A percentile compares a stretch with the other conserved stretches of the same genome.
Conservation (phyloP, 2,113 vertebrate species). For the Bubo blakistoni region DNA sequence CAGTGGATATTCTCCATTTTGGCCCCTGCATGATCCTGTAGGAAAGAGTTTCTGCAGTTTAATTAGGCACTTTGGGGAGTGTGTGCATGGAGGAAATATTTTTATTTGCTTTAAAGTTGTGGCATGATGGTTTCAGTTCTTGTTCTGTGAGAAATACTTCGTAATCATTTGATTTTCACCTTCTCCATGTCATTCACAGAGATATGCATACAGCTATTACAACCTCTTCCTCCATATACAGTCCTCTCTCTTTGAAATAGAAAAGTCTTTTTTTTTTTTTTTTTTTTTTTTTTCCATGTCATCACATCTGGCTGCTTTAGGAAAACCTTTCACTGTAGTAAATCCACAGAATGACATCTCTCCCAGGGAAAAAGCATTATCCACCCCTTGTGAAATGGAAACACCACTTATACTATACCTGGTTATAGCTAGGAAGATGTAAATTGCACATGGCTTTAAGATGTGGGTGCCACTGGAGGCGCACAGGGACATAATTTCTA, state of each 20-base stretch:
- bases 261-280: neutral
- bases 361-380: neutral
- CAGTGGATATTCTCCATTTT: neutral
- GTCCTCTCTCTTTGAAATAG: neutral
- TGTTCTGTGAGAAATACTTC: neutral
- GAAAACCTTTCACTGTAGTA: neutral
- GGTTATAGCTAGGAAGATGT: neutral
- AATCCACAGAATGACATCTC: neutral
- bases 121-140: neutral
- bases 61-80: neutral
- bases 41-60: neutral
- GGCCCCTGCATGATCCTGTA: neutral
- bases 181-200: neutral
- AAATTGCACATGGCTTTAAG: neutral
- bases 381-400: neutral
- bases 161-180: neutral
- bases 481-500: neutral
- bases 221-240: neutral
- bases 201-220: neutral
- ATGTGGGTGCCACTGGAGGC: neutral
- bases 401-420: neutral
- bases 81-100: neutral
- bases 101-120: neutral
- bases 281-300: neutral
- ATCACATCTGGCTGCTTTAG: neutral